phyloP scores from a whole-genome alignment of 1,140 invertebrate genomes.

The Anastatus disparis region DNA sequence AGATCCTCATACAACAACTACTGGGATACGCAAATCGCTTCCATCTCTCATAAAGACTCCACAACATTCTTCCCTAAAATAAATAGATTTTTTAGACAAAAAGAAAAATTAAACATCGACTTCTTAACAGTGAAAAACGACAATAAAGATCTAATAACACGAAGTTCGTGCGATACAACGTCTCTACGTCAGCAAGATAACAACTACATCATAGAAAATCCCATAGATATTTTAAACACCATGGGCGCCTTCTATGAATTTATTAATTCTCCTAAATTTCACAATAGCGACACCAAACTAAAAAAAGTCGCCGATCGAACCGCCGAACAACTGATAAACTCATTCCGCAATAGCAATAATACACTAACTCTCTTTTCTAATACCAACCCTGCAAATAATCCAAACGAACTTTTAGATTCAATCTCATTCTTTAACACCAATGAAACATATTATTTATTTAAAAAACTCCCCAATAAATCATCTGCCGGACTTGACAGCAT shows the following conservation, averaged over 20 bases:
- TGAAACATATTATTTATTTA: background rate
- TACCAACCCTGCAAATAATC: background rate
- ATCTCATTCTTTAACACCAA: background rate
- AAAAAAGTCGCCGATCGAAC: background rate
- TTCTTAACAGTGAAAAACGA: background rate
- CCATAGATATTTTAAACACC: background rate
- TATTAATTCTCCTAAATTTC: background rate
- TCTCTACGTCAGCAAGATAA: background rate
- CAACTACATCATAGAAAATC: background rate
- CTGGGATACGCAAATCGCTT: background rate
- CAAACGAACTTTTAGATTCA: background rate
- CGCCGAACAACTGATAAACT: background rate
- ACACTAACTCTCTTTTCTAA: background rate
- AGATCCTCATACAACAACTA: background rate
- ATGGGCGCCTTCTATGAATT: conserved; percentile 4
- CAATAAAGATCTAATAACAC: no score
- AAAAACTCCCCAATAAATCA: background rate
- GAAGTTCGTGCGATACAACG: background rate
- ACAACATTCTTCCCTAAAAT: conserved; percentile 10
- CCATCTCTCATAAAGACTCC: background rate
- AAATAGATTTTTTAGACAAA: background rate
- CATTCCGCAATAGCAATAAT: background rate
- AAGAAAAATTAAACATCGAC: background rate
- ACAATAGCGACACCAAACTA: background rate
- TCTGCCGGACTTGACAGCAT: conserved; percentile 18